phyloP scores from a whole-genome alignment of 1,140 invertebrate genomes.

The Dinoponera quadriceps region DNA sequence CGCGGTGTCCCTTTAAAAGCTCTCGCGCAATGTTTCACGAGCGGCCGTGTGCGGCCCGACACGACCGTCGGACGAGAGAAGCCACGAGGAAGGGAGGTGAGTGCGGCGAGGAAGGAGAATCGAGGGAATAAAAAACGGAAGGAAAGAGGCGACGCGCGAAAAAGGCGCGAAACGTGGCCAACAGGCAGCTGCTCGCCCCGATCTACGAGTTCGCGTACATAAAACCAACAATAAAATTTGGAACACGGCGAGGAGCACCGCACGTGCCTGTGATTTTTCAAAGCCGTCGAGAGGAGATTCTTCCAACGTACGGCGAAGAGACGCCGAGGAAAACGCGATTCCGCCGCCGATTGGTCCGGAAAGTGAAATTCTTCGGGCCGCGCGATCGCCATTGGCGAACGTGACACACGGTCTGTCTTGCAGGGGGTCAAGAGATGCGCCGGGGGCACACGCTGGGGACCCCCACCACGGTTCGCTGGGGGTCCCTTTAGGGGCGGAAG shows the following conservation, averaged over 20 bases:
- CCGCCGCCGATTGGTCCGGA: slow-evolving; percentile 52
- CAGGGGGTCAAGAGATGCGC: slow-evolving; percentile 51
- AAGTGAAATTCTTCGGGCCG: slow-evolving; percentile 29
- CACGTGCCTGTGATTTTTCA: slow-evolving; percentile 70
- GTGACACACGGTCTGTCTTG: slow-evolving; percentile 21
- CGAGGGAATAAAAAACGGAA: slow-evolving; percentile 23
- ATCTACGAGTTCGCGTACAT: slow-evolving; percentile 57
- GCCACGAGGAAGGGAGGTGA: slow-evolving; percentile 52
- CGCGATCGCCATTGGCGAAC: slow-evolving; percentile 48
- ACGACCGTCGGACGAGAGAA: slow-evolving; percentile 34
- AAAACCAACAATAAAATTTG: slow-evolving; percentile 63
- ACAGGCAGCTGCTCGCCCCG: slow-evolving; percentile 64
- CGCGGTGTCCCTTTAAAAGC: slow-evolving; percentile 76
- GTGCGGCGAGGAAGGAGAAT: slow-evolving; percentile 42
- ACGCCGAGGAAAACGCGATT: background rate
- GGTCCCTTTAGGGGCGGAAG: slow-evolving; percentile 67
- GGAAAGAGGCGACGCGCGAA: slow-evolving; percentile 38
- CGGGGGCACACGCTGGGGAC: slow-evolving; percentile 76
- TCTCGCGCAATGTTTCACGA: slow-evolving; percentile 31
- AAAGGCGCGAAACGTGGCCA: slow-evolving; percentile 61
- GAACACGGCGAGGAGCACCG: slow-evolving; percentile 52
- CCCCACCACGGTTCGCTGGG: slow-evolving; percentile 64
- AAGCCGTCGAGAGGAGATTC: slow-evolving; percentile 57
- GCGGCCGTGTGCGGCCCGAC: background rate
- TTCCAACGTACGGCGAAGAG: slow-evolving; percentile 69